Percentiles rank a stretch among this genome's conserved stretches.
Evolutionary conservation across 2,888 invertebrate genomes (phyloP).

Genomic region (Chloroclysta siterata): DNA sequence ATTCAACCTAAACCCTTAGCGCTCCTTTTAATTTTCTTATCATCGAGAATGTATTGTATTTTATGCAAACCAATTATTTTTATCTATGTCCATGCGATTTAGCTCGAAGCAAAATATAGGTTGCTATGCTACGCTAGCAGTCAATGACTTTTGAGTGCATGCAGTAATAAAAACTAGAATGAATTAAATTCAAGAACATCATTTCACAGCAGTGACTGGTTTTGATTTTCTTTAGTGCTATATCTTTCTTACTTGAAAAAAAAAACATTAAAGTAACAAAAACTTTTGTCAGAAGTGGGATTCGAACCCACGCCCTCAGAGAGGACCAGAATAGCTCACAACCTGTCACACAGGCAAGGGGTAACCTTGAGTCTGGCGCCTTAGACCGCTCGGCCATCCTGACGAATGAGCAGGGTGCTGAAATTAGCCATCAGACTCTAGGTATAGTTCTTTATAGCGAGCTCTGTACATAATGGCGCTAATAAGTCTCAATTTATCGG

Average conservation of each 20-base stretch:
- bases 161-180: no score
- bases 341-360: conserved; percentile 87
- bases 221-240: no score
- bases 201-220: no score
- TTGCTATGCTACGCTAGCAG: no score
- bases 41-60: no score
- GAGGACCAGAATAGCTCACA: conserved; percentile 88
- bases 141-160: no score
- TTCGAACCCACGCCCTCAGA: conserved; percentile 93
- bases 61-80: no score
- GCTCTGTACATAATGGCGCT: conserved; percentile 57
- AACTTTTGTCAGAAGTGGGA: conserved; percentile 90
- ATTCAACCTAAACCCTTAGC: no score
- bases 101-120: neutral
- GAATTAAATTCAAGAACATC: no score
- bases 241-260: conserved; percentile 22
- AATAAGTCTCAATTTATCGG: neutral
- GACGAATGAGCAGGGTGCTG: conserved; percentile 65
- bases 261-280: conserved; percentile 46
- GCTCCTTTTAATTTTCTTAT: no score
- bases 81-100: no score
- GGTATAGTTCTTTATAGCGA: conserved; percentile 24
- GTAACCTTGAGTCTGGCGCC: conserved; percentile 87
- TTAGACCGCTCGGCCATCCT: conserved; percentile 96
- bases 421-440: conserved; percentile 53